Evolutionary conservation across 2,113 vertebrate genomes (phyloP).

Genomic region (Brienomyrus brachyistius): DNA sequence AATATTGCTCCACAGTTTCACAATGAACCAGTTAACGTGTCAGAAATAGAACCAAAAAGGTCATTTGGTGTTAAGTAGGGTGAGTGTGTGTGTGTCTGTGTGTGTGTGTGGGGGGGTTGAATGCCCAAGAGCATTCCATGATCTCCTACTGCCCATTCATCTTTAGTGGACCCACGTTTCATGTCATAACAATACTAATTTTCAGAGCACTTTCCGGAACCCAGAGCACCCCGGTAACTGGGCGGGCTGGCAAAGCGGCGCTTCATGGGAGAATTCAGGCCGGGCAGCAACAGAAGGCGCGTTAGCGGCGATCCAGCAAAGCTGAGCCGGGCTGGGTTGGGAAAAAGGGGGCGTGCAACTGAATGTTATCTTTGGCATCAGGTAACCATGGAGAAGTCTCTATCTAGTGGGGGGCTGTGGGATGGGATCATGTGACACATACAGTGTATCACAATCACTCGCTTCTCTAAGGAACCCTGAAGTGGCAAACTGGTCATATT

Average conservation of each 20-base stretch:
- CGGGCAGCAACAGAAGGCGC: neutral
- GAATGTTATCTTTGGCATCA: constrained; percentile 26
- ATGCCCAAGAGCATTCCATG: neutral
- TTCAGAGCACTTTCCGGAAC: neutral
- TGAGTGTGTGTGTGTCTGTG: neutral
- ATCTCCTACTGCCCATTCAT: neutral
- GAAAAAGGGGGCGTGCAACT: neutral
- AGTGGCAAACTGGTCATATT: neutral
- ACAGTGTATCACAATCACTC: constrained; percentile 8
- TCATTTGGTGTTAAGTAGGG: neutral
- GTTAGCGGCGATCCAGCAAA: neutral
- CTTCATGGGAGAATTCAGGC: neutral
- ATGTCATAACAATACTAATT: neutral
- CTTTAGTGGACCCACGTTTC: neutral
- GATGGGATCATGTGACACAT: neutral
- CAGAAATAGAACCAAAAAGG: neutral
- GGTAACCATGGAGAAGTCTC: constrained; percentile 18
- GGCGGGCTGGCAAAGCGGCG: neutral
- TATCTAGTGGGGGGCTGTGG: neutral
- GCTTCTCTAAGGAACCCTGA: neutral
- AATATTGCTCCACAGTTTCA: neutral
- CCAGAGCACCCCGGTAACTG: neutral
- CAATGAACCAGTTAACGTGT: neutral
- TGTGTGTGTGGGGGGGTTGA: neutral
- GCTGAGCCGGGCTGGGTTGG: neutral